Evolutionary conservation across 2,797 vertebrate species (phyloP), one percentile per base, ranked within the genome.

Genomic region (Simalia tracyae): DNA sequence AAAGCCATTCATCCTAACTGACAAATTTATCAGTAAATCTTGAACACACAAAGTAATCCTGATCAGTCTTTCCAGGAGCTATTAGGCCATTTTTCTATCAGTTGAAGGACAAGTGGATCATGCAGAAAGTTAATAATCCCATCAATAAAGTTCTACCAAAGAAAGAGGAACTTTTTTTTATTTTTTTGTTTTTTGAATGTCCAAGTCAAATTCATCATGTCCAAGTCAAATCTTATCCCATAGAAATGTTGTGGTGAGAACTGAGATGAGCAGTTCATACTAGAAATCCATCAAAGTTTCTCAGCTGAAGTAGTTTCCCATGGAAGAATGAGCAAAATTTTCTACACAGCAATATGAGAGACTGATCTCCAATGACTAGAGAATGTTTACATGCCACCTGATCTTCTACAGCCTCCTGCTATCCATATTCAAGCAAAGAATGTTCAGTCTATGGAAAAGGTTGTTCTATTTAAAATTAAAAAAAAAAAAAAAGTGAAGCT

Each of bases 381-480:
- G 24, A 26, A 10, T 31, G 64, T 86, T 90, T 93, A 76, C 46
- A 90, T 72, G 94, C 63, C 10, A 91, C n/a, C 31, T 2, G 28
- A 72, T 0, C 68, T 91, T 86, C 87, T 17, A 64, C 17, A 59
- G 31, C 46, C 76, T 86, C 46, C 31, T 81, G 36, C 61, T 61
- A 60, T 89, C 63, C 88, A 50, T 24, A 59, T 88, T 90, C 28
- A 92, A 64, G 50, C 2, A 31, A 22, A 84, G 46, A 64, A 72
- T 64, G 68, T 88, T 31, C 63, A 63, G 72, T 90, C 56, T 76
- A 50, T 66, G 89, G 66, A 91, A 22, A 54, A 15, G 42, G 3
- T 84, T 46, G 17, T 19, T 87, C 61, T 61, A 26, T 26, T 87
- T 42, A 14, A 46, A 81, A 22, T 56, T 14, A 46, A 86, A 87